Percentiles rank a stretch among this genome's conserved stretches.
phyloP scores from a whole-genome alignment of 2,113 vertebrate genomes.

The Labrus mixtus region DNA sequence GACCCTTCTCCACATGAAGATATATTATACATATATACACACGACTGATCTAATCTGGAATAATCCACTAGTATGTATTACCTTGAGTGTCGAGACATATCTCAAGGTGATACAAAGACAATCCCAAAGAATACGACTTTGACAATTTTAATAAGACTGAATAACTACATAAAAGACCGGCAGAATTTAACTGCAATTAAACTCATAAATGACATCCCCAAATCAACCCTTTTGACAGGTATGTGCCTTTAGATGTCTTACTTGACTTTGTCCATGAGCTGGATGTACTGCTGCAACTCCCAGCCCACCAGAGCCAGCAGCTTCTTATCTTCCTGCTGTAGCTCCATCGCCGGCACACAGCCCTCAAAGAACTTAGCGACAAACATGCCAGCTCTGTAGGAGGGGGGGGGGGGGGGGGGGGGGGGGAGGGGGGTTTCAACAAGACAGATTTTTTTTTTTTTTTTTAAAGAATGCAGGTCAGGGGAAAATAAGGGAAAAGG shows the following conservation, averaged over 20 bases:
- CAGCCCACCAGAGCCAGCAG: conserved; percentile 89
- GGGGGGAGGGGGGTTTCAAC: neutral
- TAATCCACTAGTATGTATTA: neutral
- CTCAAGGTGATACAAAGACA: neutral
- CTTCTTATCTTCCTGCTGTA: conserved; percentile 88
- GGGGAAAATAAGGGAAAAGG: neutral
- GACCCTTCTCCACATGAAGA: neutral
- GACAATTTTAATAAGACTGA: too few relatives aligned
- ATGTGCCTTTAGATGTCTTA: conserved; percentile 66
- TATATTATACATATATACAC: too few relatives aligned
- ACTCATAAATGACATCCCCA: neutral
- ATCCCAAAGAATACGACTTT: neutral
- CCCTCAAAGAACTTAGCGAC: conserved; percentile 94
- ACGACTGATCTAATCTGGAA: too few relatives aligned
- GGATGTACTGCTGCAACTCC: conserved; percentile 92
- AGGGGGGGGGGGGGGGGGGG: conserved; percentile 12
- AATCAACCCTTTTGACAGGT: neutral
- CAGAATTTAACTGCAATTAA: neutral
- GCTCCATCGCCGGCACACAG: conserved; percentile 87
- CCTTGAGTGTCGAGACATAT: neutral
- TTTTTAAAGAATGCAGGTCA: conserved; percentile 1
- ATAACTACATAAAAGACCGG: too few relatives aligned
- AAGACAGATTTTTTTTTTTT: neutral
- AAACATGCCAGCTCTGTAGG: conserved; percentile 92
- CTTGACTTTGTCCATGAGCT: conserved; percentile 93